A percentile compares a stretch with the other conserved stretches of the same genome.
phyloP scores from a whole-genome alignment of 2,113 vertebrate genomes.

The Cynoglossus semilaevis region DNA sequence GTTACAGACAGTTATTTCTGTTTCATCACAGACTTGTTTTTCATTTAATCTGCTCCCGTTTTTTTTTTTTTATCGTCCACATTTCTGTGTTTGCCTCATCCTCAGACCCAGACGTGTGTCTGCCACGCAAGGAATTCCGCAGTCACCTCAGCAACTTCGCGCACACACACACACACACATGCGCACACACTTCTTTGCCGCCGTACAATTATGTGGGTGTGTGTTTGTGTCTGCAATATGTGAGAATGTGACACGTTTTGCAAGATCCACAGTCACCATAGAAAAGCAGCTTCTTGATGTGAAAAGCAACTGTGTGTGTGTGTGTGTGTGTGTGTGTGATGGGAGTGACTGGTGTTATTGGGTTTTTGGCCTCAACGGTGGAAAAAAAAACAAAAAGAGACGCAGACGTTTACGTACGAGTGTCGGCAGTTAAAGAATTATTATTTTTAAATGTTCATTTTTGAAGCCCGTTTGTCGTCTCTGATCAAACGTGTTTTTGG shows the following conservation, averaged over 20 bases:
- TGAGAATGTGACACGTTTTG: slow-evolving; percentile 36
- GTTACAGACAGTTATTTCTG: slow-evolving; percentile 46
- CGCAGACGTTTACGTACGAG: too few species aligned
- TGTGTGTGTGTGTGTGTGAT: slow-evolving; percentile 6
- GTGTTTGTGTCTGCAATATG: slow-evolving; percentile 25
- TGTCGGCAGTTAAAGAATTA: too few species aligned
- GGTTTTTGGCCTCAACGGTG: too few species aligned
- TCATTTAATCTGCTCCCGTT: slow-evolving; percentile 15
- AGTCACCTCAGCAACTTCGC: slow-evolving; percentile 7
- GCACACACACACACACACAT: slow-evolving; percentile 8
- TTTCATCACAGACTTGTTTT: slow-evolving; percentile 19
- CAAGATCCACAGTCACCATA: slow-evolving; percentile 26
- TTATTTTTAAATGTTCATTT: too few species aligned
- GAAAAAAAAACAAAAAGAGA: too few species aligned
- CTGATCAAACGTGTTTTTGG: too few species aligned
- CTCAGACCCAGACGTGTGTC: slow-evolving; percentile 44
- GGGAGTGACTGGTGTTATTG: not conserved
- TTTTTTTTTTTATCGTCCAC: slow-evolving; percentile 4
- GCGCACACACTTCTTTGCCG: slow-evolving; percentile 6
- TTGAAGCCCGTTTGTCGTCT: too few species aligned
- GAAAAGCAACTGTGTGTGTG: slow-evolving; percentile 40
- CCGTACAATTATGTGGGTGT: slow-evolving; percentile 13
- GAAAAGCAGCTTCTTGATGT: slow-evolving; percentile 32
- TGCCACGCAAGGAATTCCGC: not conserved
- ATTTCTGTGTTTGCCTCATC: slow-evolving; percentile 16